These are phyloP conservation scores for Bombylius discolor DNA, from an alignment of 2,888 invertebrate species.

Conservation along the genomic window DNA sequence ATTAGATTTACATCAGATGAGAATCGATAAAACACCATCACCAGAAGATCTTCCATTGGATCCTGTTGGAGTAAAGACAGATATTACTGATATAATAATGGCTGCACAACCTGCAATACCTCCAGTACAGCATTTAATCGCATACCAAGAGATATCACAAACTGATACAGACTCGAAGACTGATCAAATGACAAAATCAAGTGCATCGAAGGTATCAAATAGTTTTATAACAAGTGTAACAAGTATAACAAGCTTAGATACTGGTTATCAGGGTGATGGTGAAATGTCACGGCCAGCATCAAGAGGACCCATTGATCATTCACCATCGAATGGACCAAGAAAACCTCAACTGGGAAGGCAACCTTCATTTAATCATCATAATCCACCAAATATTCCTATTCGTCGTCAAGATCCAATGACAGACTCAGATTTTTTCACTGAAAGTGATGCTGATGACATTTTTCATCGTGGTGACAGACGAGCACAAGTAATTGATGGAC, in stretches of 20 bases:
- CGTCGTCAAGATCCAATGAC: constrained; percentile 75
- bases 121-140: constrained; percentile 15
- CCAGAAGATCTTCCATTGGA: constrained; percentile 75
- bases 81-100: constrained; percentile 40
- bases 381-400: constrained; percentile 44
- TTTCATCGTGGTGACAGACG: constrained; percentile 57
- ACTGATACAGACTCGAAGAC: constrained; percentile 45
- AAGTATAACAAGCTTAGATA: constrained; percentile 83
- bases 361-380: constrained; percentile 33
- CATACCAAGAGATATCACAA: constrained; percentile 40
- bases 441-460: constrained; percentile 72
- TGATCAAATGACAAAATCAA: constrained; percentile 45
- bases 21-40: constrained; percentile 69
- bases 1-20: constrained; percentile 27
- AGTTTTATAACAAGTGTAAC: constrained; percentile 78
- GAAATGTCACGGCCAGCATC: constrained; percentile 81
- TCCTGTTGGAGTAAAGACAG: constrained; percentile 51
- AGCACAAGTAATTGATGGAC: constrained; percentile 80
- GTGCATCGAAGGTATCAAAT: constrained; percentile 52
- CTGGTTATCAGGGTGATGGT: constrained; percentile 88
- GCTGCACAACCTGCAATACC: constrained; percentile 26
- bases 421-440: constrained; percentile 82
- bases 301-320: constrained; percentile 60
- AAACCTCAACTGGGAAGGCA: constrained; percentile 32
- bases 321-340: constrained; percentile 45